Percentiles rank a stretch among this genome's conserved stretches.
Evolutionary conservation across 1,140 invertebrate genomes (phyloP).

Genomic region (Ruditapes philippinarum): DNA sequence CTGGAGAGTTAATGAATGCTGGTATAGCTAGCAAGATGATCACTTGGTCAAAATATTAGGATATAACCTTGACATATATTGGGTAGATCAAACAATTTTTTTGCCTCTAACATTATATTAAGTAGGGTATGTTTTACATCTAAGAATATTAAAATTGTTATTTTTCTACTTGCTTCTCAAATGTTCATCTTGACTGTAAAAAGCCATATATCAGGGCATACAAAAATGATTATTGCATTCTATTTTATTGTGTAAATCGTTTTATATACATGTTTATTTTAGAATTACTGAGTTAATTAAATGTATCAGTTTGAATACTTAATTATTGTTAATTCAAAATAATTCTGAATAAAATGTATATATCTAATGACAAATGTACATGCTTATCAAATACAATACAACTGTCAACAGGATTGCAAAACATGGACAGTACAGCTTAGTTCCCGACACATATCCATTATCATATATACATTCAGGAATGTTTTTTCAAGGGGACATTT

Average conservation of each 20-base stretch:
- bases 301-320: not conserved
- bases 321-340: not conserved
- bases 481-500: no score
- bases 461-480: no score
- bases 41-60: constrained; percentile 18
- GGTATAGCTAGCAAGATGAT: not conserved
- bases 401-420: constrained; percentile 3
- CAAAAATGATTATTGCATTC: no score
- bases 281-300: no score
- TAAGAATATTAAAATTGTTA: not conserved
- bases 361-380: not conserved
- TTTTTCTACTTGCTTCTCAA: no score
- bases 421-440: not conserved
- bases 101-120: constrained; percentile 55
- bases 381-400: not conserved
- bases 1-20: not conserved
- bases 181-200: no score
- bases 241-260: not conserved
- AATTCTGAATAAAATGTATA: not conserved
- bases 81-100: constrained; percentile 22
- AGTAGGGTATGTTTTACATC: not conserved
- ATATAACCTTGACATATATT: constrained; percentile 43
- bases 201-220: no score
- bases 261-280: not conserved
- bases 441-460: no score